Conservation (phyloP, 1,140 invertebrate species). For the Camponotus floridanus region DNA sequence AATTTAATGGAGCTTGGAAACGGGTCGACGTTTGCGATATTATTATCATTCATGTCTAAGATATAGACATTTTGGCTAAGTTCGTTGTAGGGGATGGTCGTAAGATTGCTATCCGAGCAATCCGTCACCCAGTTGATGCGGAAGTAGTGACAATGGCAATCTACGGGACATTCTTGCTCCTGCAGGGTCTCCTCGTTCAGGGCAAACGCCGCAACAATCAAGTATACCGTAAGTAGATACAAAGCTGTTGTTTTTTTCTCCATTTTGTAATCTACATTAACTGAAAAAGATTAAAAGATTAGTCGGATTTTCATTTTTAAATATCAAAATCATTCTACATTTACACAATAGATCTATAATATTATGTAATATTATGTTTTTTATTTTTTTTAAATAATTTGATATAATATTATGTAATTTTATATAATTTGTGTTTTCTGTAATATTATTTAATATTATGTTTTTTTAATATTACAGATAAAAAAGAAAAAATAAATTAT, state of each 20-base stretch:
- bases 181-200: constrained; percentile 88
- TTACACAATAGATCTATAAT: neutral
- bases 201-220: constrained; percentile 61
- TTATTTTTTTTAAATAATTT: neutral
- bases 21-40: constrained; percentile 87
- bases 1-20: constrained; percentile 90
- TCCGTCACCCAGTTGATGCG: constrained; percentile 92
- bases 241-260: constrained; percentile 58
- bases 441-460: too few relatives aligned
- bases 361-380: neutral
- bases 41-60: constrained; percentile 91
- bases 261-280: constrained; percentile 54
- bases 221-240: constrained; percentile 65
- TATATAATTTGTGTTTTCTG: too few relatives aligned
- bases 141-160: constrained; percentile 92
- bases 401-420: too few relatives aligned
- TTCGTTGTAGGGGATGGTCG: constrained; percentile 89
- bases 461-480: neutral
- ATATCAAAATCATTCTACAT: neutral
- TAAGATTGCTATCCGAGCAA: constrained; percentile 92
- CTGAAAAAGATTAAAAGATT: neutral
- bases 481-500: neutral
- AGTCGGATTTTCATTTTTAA: neutral
- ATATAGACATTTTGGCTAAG: constrained; percentile 90
- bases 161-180: constrained; percentile 90